Percentiles rank a stretch among this genome's conserved stretches.
Conservation (phyloP, 30 jellyfish, hydroid and myxozoan genomes). For the Aurelia sp. region DNA sequence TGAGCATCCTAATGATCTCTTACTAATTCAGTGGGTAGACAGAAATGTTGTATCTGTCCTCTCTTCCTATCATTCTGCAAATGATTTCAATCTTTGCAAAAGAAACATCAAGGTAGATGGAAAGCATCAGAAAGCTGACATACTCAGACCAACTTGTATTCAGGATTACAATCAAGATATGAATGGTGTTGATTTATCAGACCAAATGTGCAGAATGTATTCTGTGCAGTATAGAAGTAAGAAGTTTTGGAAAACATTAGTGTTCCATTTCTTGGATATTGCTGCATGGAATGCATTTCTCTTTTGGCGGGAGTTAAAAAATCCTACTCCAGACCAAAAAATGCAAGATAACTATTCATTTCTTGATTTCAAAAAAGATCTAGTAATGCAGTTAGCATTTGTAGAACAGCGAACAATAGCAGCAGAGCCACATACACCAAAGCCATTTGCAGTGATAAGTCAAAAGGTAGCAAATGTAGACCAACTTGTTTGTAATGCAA, state of each 20-base stretch:
- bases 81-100: constrained; percentile 13
- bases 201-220: constrained; percentile 32
- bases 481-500: neutral
- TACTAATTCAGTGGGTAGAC: constrained; percentile 52
- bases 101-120: constrained; percentile 30
- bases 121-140: constrained; percentile 5
- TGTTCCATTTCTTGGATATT: constrained; percentile 56
- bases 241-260: constrained; percentile 60
- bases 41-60: constrained; percentile 38
- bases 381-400: constrained; percentile 36
- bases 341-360: constrained; percentile 14
- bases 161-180: constrained; percentile 37
- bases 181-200: constrained; percentile 78
- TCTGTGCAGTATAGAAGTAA: constrained; percentile 23
- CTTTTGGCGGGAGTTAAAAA: constrained; percentile 16
- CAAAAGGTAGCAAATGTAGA: neutral
- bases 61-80: constrained; percentile 35
- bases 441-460: constrained; percentile 7
- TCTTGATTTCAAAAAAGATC: constrained; percentile 35
- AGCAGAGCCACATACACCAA: neutral
- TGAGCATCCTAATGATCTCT: constrained; percentile 11
- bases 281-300: constrained; percentile 45
- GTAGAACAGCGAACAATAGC: constrained; percentile 7
- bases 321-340: neutral
- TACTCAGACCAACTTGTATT: constrained; percentile 31